phyloP scores from a whole-genome alignment of 1,140 invertebrate genomes.

The Ctenoplectra terminalis region DNA sequence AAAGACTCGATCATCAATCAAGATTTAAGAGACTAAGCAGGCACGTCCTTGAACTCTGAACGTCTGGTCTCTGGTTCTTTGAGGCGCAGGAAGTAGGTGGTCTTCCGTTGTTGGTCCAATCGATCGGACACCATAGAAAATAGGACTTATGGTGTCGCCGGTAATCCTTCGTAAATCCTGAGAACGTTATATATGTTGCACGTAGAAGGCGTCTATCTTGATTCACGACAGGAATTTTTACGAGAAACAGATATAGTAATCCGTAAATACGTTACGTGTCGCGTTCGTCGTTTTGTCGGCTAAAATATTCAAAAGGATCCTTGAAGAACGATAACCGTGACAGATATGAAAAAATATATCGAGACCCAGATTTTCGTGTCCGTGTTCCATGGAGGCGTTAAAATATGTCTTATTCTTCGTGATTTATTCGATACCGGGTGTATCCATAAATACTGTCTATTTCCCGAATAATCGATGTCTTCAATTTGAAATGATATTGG shows the following conservation, averaged over 20 bases:
- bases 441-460: no score
- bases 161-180: conserved; percentile 57
- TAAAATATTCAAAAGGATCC: conserved; percentile 25
- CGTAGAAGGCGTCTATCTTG: conserved; percentile 41
- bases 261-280: conserved; percentile 26
- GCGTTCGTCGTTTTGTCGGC: background rate
- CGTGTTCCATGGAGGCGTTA: background rate
- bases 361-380: background rate
- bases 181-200: conserved; percentile 39
- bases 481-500: no score
- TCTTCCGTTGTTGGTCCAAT: conserved; percentile 27
- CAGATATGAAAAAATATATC: conserved; percentile 8
- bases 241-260: conserved; percentile 51
- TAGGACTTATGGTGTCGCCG: conserved; percentile 47
- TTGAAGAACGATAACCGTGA: conserved; percentile 13
- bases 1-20: conserved; percentile 46
- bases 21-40: conserved; percentile 44
- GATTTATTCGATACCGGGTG: no score
- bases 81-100: background rate
- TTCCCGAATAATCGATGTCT: no score
- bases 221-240: conserved; percentile 51
- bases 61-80: background rate
- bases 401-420: background rate
- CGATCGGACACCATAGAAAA: conserved; percentile 51
- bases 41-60: conserved; percentile 51